Evolutionary conservation across 2,888 invertebrate species (phyloP), one percentile per base, ranked within the genome.

Genomic region (Gerris lacustris): DNA sequence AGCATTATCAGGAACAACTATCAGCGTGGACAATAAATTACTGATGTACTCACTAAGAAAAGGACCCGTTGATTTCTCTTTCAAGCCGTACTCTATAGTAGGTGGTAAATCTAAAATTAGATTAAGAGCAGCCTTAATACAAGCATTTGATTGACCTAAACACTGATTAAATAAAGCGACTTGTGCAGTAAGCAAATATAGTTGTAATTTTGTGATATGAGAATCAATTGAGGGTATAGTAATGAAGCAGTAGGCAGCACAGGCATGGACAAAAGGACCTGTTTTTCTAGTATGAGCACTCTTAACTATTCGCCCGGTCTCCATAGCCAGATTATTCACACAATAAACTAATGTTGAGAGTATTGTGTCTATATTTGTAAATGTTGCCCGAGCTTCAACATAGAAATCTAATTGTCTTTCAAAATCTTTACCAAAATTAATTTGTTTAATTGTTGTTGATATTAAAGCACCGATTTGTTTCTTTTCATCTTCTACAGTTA

Each of bases 221-320:
- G 90, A 90, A 76, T 85, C 87, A 79, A 98, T 86, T 15, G 96
- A 96, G n/a, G 98, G 98, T 79, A 96, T 92, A 7, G 97, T 97
- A 73, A 98, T 96, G 81, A 90, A 97, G 80, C 91, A 90, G 82
- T 93, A 98, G 0, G 98, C 97, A 66, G 93, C 90, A 82, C 97
- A 97, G 4, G 97, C 96, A 78, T 93, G 88, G 45, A 92, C 91
- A 83, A 96, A 91, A 76, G 92, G 89, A 15, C 88, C 87, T 4
- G 92, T 92, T 80, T 91, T 90, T 73, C 87, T 84, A 0, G 89
- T 88, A 77, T 92, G 91, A 77, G 87, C 86, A 5, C 90, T 89
- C 75, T 87, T 86, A 5, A 91, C 87, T 71, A 89, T 86, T 77
- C 83, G 84, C 63, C 85, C 82, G 15, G 85, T 88, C 78, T 86